Evolutionary conservation across 2,113 vertebrate genomes (phyloP), one percentile per base, ranked within the genome.

Genomic region (Coptodon rendalli): DNA sequence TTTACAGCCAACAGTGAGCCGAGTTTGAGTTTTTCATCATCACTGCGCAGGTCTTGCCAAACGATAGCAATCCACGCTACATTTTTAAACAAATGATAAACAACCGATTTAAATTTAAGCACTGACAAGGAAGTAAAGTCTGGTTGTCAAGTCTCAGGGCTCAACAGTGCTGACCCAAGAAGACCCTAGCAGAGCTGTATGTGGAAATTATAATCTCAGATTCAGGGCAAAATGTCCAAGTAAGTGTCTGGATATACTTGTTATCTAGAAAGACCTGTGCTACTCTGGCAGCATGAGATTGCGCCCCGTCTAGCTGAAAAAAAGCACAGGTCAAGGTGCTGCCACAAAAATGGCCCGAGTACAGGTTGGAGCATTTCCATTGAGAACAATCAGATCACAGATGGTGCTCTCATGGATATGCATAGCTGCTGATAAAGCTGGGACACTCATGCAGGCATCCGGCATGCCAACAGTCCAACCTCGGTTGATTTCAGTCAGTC

Each of bases 61-160:
- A 63, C 6, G 1, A 73, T 27, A 38, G 27, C 6, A 48, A 76
- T 48, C 16, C 16, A 1, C 0, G 3, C 43, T 29, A 76, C 14
- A 76, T 7, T 76, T 76, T 2, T 48, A 76, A 76, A 29, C 7
- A 68, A 43, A 43, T 71, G 17, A 38, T 66, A 22, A 45, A 43
- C 68, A 73, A 3, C 66, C 0, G 0, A 73, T 73, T 73, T 73
- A 45, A 73, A 73, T 73, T 73, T 7, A 73, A 73, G 68, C 68
- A 27, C 40, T 7, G 40, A 2, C 14, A 11, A 73, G 68, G 40
- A 73, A 27, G 7, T 17, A 29, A 76, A 29, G 24, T 27, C 6
- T 11, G 40, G 40, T 29, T 27, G 24, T 48, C 40, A 48, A 48
- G 24, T 73, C 22, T 73, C 38, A 48, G 68, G 68, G 40, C 8